These are phyloP conservation scores for Pogonocherus hispidulus DNA, from an alignment of 2,888 invertebrate genomes.

Conservation along the genomic window DNA sequence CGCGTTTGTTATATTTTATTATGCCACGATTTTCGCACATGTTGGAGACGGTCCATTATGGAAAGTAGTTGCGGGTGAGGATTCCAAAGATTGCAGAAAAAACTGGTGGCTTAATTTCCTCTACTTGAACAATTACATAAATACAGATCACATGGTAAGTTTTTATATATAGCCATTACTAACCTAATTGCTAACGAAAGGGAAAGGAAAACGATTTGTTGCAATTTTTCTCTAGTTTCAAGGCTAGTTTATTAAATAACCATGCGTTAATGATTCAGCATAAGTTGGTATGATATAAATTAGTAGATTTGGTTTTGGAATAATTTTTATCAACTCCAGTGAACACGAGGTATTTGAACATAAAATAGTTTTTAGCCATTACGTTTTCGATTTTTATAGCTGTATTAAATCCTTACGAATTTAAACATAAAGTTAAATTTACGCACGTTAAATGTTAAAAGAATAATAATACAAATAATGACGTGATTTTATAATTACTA, in stretches of 20 bases:
- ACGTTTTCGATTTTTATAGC: no score
- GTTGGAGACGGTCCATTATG: slow-evolving; percentile 75
- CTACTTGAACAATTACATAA: slow-evolving; percentile 75
- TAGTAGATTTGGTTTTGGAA: neutral
- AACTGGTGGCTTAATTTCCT: slow-evolving; percentile 77
- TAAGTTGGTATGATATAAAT: neutral
- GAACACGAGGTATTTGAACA: no score
- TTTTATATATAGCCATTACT: neutral
- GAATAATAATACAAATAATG: no score
- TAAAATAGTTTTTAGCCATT: no score
- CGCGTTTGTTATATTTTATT: slow-evolving; percentile 73
- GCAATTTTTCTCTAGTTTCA: slow-evolving; percentile 9
- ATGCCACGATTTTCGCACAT: slow-evolving; percentile 71
- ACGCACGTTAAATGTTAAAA: no score
- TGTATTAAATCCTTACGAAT: no score
- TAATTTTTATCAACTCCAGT: neutral
- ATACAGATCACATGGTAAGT: slow-evolving; percentile 73
- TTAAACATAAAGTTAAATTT: no score
- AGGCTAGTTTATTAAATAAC: slow-evolving; percentile 12
- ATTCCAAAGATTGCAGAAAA: slow-evolving; percentile 71
- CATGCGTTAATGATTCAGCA: slow-evolving; percentile 24
- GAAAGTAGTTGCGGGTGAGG: slow-evolving; percentile 70
- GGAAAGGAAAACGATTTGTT: slow-evolving; percentile 9
- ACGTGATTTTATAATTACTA: no score
- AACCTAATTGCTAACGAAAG: slow-evolving; percentile 15